These are phyloP conservation scores for Calameuta pallipes DNA, from an alignment of 2,888 invertebrate species.

Conservation along the genomic window DNA sequence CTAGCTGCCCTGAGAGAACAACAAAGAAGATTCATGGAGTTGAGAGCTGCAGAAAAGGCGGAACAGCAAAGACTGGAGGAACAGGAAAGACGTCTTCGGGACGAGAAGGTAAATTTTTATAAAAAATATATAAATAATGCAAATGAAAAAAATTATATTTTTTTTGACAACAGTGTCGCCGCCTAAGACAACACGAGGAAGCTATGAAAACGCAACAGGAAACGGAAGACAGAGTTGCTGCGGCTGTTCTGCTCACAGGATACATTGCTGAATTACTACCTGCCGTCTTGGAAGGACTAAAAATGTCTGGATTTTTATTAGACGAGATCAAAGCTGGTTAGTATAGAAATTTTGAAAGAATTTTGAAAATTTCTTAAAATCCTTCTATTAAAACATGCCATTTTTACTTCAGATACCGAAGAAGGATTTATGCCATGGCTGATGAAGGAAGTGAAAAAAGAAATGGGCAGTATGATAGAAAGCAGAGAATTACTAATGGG, in stretches of 20 bases:
- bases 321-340: slow-evolving; percentile 73
- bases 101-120: slow-evolving; percentile 71
- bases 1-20: slow-evolving; percentile 83
- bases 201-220: slow-evolving; percentile 75
- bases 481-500: slow-evolving; percentile 85
- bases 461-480: slow-evolving; percentile 84
- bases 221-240: slow-evolving; percentile 85
- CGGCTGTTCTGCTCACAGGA: slow-evolving; percentile 84
- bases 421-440: slow-evolving; percentile 90
- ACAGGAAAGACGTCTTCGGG: slow-evolving; percentile 76
- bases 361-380: background rate
- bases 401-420: slow-evolving; percentile 71
- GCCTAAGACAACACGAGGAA: slow-evolving; percentile 78
- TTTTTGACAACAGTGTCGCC: slow-evolving; percentile 70
- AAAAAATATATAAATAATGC: background rate
- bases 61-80: slow-evolving; percentile 85
- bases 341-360: slow-evolving; percentile 18
- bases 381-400: background rate
- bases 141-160: background rate
- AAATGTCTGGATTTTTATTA: slow-evolving; percentile 78
- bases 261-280: slow-evolving; percentile 90
- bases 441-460: slow-evolving; percentile 81
- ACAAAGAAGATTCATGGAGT: slow-evolving; percentile 77
- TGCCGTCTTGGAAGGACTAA: slow-evolving; percentile 82
- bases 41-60: slow-evolving; percentile 84